phyloP scores from a whole-genome alignment of 2,113 vertebrate species.

The Eurypyga helias region DNA sequence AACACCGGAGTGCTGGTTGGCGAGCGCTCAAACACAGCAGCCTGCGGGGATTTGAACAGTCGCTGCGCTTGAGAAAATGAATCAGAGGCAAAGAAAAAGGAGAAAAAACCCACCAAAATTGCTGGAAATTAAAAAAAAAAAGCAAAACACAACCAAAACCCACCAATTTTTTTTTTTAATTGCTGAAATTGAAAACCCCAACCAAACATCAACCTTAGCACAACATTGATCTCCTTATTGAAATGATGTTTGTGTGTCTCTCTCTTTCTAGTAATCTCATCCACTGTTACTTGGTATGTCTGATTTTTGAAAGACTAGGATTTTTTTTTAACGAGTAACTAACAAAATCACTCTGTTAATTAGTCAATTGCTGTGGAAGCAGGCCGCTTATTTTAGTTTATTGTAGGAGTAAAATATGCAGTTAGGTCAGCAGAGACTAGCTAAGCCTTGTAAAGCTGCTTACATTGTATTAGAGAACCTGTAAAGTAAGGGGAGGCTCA shows the following conservation, averaged over 20 bases:
- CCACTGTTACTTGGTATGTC: not conserved
- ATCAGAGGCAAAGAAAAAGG: not conserved
- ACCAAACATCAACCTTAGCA: not conserved
- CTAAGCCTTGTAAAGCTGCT: conserved; percentile 77
- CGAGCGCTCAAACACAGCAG: not conserved
- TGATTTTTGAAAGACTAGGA: not conserved
- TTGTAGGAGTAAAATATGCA: conserved; percentile 62
- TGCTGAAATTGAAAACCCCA: not conserved
- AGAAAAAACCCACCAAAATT: not conserved
- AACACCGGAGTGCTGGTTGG: not conserved
- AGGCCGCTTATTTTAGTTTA: conserved; percentile 61
- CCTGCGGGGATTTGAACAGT: not conserved
- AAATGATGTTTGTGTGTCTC: not conserved
- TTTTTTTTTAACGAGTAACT: not conserved
- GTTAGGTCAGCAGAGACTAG: conserved; percentile 62
- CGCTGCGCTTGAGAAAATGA: not conserved
- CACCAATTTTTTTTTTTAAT: not conserved
- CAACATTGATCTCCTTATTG: not conserved
- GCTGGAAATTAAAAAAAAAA: not conserved
- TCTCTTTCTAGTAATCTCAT: not conserved
- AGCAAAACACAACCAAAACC: no score
- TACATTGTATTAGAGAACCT: conserved; percentile 73
- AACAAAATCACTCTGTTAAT: not conserved
- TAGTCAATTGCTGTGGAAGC: conserved; percentile 25
- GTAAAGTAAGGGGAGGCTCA: conserved; percentile 62